Evolutionary conservation across 1,140 invertebrate genomes (phyloP), one percentile per base, ranked within the genome.

Genomic region (Calephelis virginiensis): DNA sequence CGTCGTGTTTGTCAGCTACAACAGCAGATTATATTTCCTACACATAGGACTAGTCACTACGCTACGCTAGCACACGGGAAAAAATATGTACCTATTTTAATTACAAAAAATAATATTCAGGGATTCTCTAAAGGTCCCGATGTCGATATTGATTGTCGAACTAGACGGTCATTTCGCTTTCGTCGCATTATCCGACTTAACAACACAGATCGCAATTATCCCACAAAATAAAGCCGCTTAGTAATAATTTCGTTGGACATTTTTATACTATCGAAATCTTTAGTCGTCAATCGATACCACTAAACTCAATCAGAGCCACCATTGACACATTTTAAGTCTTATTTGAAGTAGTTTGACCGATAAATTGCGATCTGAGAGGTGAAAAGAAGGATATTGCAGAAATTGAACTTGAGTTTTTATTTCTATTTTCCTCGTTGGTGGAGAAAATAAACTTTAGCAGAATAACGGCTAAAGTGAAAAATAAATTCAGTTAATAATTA

Each of bases 311-410:
- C 40, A 9, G 40, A 28, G 28, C 28, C 28, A 28, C 63, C 38
- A 53, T 64, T 65, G 59, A 47, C 50, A 61, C 37, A 9, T 53
- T 45, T 14, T 60, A 56, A 60, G 66, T 17, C 66, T 77, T 77
- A 78, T 87, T 85, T 72, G 76, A 61, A 80, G 72, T 73, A 82
- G 9, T 76, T 83, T 84, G 85, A 87, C 85, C 85, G 83, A 87
- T 85, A 87, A 87, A 87, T 87, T 85, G 78, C 62, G 74, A 73
- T 78, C 80, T 80, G 72, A 66, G 61, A 60, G 17, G 12, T 12
- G 56, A 64, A 50, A 13, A 53, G 38, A 13, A 53, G 38, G 38
- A 64, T 12, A 40, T 28, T 14, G 5, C 14, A 38, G 45, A 62
- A 45, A 17, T 62, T 9, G 40, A 9, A 43, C 6, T 6, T 7